Evolutionary conservation across 2,888 invertebrate species (phyloP), one percentile per base, ranked within the genome.

Genomic region (Brachyptera risi): DNA sequence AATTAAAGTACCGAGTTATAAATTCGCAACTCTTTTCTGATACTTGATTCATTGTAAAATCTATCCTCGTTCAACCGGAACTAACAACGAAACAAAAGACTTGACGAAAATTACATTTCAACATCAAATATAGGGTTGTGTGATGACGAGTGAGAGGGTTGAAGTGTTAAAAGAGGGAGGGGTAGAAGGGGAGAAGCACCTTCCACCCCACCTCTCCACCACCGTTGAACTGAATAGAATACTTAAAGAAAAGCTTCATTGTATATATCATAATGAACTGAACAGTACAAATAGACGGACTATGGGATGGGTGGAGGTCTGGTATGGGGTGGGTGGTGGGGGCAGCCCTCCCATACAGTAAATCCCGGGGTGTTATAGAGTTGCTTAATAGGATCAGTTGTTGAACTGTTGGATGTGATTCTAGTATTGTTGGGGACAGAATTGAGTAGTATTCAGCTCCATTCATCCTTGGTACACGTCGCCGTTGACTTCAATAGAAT

Each of bases 181-280:
- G 83, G 82, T 82, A 82, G 83, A 83, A 83, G 82, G 80, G 81
- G 80, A 79, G 78, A 79, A 71, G 72, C 68, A 69, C 69, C 67
- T 24, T 31, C 19, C 24, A 49, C 31, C 56, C 60, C 40, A 24
- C 23, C 56, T 15, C 38, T 31, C 38, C 27, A 17, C 47, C 31
- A 59, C 56, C 27, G 49, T 21, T 31, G 19, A n/a, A 26, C 37
- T 65, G 63, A 65, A 65, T 65, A 21, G 65, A 61, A 63, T 64
- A 60, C 65, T 65, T 65, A 65, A 65, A 63, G 63, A 65, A 63
- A 65, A 61, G 65, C 61, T 54, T 57, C 64, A 65, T 65, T 65
- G 65, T 65, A 58, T 60, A 63, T 59, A 42, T 37, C 63, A 65
- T 65, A 65, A 65, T 65, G 65, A 65, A 66, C 63, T 63, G 65